Base-by-base conservation (phyloP, 2,113 vertebrate species). In the Meleagris gallopavo region DNA sequence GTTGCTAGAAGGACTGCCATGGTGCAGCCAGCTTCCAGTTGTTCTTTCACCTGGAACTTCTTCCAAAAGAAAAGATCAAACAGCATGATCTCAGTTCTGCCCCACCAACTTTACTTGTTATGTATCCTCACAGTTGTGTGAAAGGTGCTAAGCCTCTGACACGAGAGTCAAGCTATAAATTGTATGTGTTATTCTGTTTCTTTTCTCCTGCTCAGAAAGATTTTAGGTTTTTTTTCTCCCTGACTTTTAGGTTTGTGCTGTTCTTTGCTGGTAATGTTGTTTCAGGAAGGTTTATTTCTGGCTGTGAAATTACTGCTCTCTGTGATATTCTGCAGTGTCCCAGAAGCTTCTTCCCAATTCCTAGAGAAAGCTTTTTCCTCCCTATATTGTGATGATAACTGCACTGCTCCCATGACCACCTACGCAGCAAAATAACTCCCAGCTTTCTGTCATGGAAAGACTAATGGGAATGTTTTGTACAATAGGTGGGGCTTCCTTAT, bases 401-500 rank as follows among this genome's bases (percentile, higher is more conserved):
- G 62, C 15, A 10, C 50, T 77, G 89, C 94, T 96, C 67, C 87
- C 71, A 80, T 80, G 81, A 88, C 61, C 83, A 76, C 67, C 66
- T 79, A 74, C 46, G 32, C 74, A 60, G 50, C 38, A 89, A 93
- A 92, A 65, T 65, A 94, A 83, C 38, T 89, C 72, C 72, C 45
- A 57, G 67, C 38, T 88, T 85, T 89, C 89, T 74, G 50, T 83
- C 2, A 0, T 18, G 20, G 50, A 86, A 29, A 83, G 50, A 64
- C 72, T 88, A 91, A 74, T 70, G 69, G 32, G 64, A 89, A 86
- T 83, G 86, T 85, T 94, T 91, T 93, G 75, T 88, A 61, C 72
- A 85, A 29, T 92, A 89, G 94, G 89, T 89, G 91, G 85, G 64
- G 85, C 79, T 95, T 95, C 93, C 93, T 95, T 91, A 78, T 0